Percentiles rank a stretch among this genome's conserved stretches.
Conservation (phyloP, 2,113 vertebrate species). For the Varanus salvator region DNA sequence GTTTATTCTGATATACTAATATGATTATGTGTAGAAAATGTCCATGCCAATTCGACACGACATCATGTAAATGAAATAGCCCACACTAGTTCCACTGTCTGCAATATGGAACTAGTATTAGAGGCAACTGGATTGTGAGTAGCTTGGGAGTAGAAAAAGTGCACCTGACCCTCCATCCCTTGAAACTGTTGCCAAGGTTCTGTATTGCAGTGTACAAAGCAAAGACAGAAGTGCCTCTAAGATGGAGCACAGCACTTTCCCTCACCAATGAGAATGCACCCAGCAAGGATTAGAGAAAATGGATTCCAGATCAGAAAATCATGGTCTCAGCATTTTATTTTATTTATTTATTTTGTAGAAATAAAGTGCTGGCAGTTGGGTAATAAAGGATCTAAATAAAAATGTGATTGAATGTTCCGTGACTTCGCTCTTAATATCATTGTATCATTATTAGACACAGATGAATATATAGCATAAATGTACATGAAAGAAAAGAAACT, state of each 20-base stretch:
- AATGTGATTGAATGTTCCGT: neutral
- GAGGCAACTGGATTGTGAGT: neutral
- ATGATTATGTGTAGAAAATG: neutral
- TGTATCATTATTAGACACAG: slow-evolving; percentile 11
- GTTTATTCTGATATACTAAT: neutral
- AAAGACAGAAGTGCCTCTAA: neutral
- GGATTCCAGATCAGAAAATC: neutral
- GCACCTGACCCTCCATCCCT: neutral
- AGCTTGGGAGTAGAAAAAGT: neutral
- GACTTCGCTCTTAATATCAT: slow-evolving; percentile 8
- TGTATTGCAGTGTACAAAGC: neutral
- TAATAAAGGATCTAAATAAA: neutral
- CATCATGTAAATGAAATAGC: neutral
- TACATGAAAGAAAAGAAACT: slow-evolving; percentile 47
- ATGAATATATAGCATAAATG: neutral
- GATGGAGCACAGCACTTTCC: neutral
- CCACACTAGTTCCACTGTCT: neutral
- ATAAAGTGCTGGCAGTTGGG: neutral
- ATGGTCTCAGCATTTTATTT: neutral
- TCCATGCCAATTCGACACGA: neutral
- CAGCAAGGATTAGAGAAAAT: neutral
- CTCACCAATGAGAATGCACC: neutral
- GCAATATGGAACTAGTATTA: neutral
- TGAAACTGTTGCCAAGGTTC: neutral
- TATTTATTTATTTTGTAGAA: neutral